Evolutionary conservation across 2,113 vertebrate genomes (phyloP), one percentile per base, ranked within the genome.

Genomic region (Alosa alosa): DNA sequence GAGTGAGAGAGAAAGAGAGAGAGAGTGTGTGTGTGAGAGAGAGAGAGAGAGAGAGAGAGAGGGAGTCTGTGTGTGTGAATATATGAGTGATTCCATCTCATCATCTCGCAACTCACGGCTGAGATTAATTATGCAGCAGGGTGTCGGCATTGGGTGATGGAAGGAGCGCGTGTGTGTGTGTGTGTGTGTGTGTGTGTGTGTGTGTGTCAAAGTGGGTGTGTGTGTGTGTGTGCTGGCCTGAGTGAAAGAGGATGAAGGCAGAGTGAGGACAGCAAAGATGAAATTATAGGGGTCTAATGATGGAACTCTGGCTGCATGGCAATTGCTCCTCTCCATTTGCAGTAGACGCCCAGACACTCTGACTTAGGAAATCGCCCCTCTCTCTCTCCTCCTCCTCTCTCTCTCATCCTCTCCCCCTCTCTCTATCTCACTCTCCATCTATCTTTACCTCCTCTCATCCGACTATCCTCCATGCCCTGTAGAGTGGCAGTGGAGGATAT

Each of bases 261-360:
- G 91, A 92, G 92, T 90, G 92, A 84, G 89, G 90, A 39, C 15
- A 92, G 92, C 25, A 39, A 78, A 92, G 92, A 93, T 94, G 93
- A 93, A 95, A 94, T 94, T 94, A 95, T 93, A 90, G 93, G 93
- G 93, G 91, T 90, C 92, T 92, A 93, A 94, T 94, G 94, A 93
- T 87, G 89, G 91, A 93, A 92, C 93, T 93, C 90, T 39, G 90
- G 90, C 90, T 90, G 93, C 93, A 94, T 94, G 92, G 91, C 92
- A 94, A 94, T 94, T 92, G 90, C 90, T 92, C 90, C 92, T 94
- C 93, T 93, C 92, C 31, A 93, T 94, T 95, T 94, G 92, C 91
- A 94, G 92, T 88, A 92, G 93, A 87, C 93, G 91, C 92, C 91
- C 92, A 92, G 91, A 92, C 92, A 91, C 31, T 31, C 31, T 31